These are phyloP conservation scores for Tetranychus piercei DNA, from an alignment of 2,888 invertebrate genomes.

Conservation along the genomic window DNA sequence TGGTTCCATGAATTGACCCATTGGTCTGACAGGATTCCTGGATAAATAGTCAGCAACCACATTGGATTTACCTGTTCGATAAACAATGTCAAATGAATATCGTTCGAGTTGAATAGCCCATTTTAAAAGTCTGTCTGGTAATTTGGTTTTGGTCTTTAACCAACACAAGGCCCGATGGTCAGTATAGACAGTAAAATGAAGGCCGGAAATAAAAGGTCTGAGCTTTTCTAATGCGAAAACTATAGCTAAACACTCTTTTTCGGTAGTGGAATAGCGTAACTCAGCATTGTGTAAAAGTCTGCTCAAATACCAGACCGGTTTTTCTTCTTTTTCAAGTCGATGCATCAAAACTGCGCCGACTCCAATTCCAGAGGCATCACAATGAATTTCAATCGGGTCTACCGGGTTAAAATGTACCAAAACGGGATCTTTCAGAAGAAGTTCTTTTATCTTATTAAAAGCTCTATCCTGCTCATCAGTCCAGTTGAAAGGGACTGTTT, in stretches of 20 bases:
- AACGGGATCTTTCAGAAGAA: background rate
- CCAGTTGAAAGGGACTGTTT: background rate
- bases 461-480: background rate
- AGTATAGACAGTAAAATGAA: too few relatives aligned
- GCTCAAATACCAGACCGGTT: conserved; percentile 18
- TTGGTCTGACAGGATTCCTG: background rate
- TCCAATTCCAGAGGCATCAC: background rate
- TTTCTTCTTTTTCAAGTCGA: conserved; percentile 9
- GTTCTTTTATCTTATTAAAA: background rate
- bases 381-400: background rate
- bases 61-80: background rate
- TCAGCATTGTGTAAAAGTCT: conserved; percentile 25
- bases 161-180: background rate
- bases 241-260: conserved; percentile 26
- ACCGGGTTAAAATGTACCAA: background rate
- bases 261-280: conserved; percentile 24
- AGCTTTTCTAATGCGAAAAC: conserved; percentile 19
- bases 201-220: background rate
- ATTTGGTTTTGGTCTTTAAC: background rate
- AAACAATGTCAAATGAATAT: background rate
- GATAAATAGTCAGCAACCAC: background rate
- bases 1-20: too few relatives aligned
- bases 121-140: background rate
- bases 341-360: background rate
- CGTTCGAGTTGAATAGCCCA: background rate